Evolutionary conservation across 2,113 vertebrate species (phyloP).

Genomic region (Notothenia rossii): DNA sequence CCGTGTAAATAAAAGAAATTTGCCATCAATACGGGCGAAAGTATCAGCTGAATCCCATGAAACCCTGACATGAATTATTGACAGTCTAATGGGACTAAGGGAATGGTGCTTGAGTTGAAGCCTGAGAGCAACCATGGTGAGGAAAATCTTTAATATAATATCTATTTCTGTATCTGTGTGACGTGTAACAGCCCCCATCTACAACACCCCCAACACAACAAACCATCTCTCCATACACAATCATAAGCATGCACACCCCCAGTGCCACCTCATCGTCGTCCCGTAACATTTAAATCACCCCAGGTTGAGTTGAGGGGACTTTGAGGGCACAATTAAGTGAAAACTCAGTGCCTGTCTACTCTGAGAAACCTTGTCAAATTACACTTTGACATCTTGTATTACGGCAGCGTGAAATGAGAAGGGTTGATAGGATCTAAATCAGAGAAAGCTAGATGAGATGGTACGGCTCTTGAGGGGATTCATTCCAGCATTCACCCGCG

Average conservation of each 20-base stretch:
- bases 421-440: slow-evolving; percentile 71
- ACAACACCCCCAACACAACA: slow-evolving; percentile 8
- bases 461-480: slow-evolving; percentile 76
- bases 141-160: slow-evolving; percentile 87
- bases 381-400: slow-evolving; percentile 72
- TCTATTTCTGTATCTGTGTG: slow-evolving; percentile 76
- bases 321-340: slow-evolving; percentile 44
- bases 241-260: neutral
- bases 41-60: slow-evolving; percentile 90
- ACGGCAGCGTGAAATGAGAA: slow-evolving; percentile 54
- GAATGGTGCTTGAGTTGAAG: slow-evolving; percentile 85
- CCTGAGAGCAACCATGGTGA: slow-evolving; percentile 86
- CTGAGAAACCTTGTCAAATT: slow-evolving; percentile 71
- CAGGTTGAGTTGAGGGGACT: slow-evolving; percentile 34
- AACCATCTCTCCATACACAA: slow-evolving; percentile 27
- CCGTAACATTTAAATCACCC: slow-evolving; percentile 25
- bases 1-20: slow-evolving; percentile 90
- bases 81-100: slow-evolving; percentile 89
- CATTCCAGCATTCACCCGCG: slow-evolving; percentile 71
- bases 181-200: slow-evolving; percentile 51
- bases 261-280: neutral
- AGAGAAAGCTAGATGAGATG: slow-evolving; percentile 71
- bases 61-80: slow-evolving; percentile 94
- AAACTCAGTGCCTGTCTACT: slow-evolving; percentile 62
- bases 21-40: slow-evolving; percentile 88